These are phyloP conservation scores for Noctua janthe DNA, from an alignment of 2,888 invertebrate genomes.

Conservation along the genomic window DNA sequence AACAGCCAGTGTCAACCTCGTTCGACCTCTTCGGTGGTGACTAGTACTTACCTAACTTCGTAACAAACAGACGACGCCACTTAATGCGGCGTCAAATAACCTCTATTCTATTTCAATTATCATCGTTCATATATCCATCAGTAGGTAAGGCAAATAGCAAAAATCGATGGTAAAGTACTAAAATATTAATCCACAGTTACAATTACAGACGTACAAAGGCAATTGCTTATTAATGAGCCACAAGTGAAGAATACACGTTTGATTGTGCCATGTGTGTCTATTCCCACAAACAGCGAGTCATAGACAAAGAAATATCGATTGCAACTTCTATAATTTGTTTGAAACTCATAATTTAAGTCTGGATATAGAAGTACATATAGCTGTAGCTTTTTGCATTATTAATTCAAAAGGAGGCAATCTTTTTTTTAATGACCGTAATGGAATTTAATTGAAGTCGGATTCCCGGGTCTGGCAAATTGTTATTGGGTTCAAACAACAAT, in stretches of 20 bases:
- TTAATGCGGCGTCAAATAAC: background rate
- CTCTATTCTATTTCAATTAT: background rate
- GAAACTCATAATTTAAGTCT: constrained; percentile 9
- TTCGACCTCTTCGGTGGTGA: background rate
- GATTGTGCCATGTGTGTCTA: constrained; percentile 55
- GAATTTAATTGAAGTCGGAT: background rate
- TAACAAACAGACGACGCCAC: background rate
- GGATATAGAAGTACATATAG: background rate
- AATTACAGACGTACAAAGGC: constrained; percentile 42
- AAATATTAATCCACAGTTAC: constrained; percentile 44
- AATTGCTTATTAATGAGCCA: constrained; percentile 57
- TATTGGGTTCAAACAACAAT: no score
- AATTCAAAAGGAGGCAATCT: background rate
- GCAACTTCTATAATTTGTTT: constrained; percentile 20
- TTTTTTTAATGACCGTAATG: background rate
- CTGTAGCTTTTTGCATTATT: constrained; percentile 11
- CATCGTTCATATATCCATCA: background rate
- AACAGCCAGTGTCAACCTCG: no score
- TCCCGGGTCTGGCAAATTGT: no score
- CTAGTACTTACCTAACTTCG: background rate
- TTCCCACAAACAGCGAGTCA: constrained; percentile 62
- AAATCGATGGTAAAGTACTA: constrained; percentile 45
- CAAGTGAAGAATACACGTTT: constrained; percentile 56
- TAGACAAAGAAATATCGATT: constrained; percentile 46
- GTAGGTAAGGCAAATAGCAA: background rate